Evolutionary conservation across 2,113 vertebrate species (phyloP).

Genomic region (Dermatemys mawii): DNA sequence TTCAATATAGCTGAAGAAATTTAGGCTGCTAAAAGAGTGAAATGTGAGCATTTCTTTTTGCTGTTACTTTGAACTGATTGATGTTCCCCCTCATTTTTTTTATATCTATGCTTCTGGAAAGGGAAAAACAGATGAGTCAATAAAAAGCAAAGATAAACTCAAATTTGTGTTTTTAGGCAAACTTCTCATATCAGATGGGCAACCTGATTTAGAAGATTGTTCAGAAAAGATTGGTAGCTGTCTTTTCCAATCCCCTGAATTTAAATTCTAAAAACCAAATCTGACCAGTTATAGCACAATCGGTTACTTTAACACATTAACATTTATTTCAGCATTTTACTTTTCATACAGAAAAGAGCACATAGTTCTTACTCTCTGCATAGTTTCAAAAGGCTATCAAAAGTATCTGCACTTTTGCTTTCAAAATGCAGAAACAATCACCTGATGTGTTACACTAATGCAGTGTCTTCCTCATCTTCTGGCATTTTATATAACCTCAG

Average conservation of each 20-base stretch:
- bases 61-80: not conserved
- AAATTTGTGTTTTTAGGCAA: not conserved
- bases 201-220: not conserved
- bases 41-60: not conserved
- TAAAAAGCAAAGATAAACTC: not conserved
- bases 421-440: conserved; percentile 49
- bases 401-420: conserved; percentile 40
- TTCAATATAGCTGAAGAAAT: not conserved
- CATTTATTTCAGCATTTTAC: not conserved
- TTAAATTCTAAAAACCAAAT: not conserved
- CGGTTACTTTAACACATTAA: not conserved
- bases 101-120: not conserved
- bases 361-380: not conserved
- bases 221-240: not conserved
- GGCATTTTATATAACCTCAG: conserved; percentile 33
- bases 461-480: conserved; percentile 38
- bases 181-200: not conserved
- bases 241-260: not conserved
- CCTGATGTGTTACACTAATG: conserved; percentile 19
- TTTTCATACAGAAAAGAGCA: not conserved
- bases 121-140: not conserved
- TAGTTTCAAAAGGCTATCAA: conserved; percentile 36
- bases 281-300: not conserved
- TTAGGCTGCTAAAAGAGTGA: not conserved
- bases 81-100: not conserved